phyloP scores from a whole-genome alignment of 2,797 vertebrate species.

The Ataeniobius toweri region DNA sequence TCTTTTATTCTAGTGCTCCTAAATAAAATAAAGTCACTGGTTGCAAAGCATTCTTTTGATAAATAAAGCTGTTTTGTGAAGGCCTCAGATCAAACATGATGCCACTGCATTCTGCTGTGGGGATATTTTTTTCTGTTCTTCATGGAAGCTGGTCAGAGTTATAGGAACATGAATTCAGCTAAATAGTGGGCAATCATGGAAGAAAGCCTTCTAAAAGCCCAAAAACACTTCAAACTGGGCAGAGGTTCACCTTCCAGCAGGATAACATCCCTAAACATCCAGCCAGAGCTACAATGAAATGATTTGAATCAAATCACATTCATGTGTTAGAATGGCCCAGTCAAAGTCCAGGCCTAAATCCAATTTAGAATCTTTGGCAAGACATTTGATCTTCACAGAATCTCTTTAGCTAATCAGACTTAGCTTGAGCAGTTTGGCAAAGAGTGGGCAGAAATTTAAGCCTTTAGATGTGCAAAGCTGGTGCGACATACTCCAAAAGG shows the following conservation, averaged over 20 bases:
- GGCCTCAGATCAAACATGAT: no score
- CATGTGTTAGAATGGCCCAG: not conserved
- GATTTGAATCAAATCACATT: not conserved
- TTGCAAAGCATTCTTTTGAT: not conserved
- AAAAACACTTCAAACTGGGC: not conserved
- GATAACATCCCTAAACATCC: not conserved
- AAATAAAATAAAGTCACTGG: not conserved
- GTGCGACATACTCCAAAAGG: not conserved
- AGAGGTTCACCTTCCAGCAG: not conserved
- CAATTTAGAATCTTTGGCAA: not conserved
- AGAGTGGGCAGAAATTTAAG: not conserved
- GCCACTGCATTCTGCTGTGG: not conserved
- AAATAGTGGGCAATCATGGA: not conserved
- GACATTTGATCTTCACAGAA: not conserved
- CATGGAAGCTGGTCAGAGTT: not conserved
- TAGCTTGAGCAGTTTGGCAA: not conserved
- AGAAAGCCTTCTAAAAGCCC: not conserved
- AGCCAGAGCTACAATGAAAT: not conserved
- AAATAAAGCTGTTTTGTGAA: not conserved
- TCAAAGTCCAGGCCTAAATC: not conserved
- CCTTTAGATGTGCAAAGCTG: not conserved
- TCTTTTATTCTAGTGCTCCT: not conserved
- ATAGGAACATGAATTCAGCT: not conserved
- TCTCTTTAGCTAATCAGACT: no score
- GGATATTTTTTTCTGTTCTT: not conserved